Evolutionary conservation across 2,888 invertebrate genomes (phyloP), one percentile per base, ranked within the genome.

Genomic region (Patella caerulea): DNA sequence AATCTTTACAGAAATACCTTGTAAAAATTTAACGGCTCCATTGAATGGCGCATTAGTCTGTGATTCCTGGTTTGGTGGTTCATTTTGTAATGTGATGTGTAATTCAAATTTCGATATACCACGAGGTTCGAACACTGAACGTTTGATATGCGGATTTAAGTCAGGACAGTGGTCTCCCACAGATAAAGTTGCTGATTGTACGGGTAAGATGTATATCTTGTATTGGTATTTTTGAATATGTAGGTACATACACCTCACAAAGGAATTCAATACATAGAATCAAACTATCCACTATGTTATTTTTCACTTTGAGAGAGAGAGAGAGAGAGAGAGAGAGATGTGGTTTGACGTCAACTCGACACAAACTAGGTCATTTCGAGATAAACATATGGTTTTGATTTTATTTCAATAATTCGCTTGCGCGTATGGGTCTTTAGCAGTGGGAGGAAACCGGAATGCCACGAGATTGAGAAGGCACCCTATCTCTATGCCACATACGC

Each of bases 31-130:
- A 14, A 34, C 56, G 34, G 72, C 52, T 15, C 82, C 82, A 17
- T 12, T n/a, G 3, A 80, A 82, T 52, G 82, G 82, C n/a, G n/a
- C n/a, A n/a, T n/a, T n/a, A n/a, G n/a, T n/a, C n/a, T n/a, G n/a
- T n/a, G n/a, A n/a, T n/a, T n/a, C 55, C n/a, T 82, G 82, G 82
- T 75, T 72, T 12, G 75, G 78, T 55, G 82, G 82, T 14, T 55
- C 78, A 24, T 76, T 80, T 74, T 82, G 82, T 69, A 75, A 79
- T 19, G 72, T 81, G 69, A 79, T 79, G 72, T 82, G 82, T 56
- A 76, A 81, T 29, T 54, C 73, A 7, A 79, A 77, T 24, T 82
- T 53, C 59, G 82, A 82, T 56, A 75, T 82, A 14, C 81, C 82
- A 0, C 55, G 72, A n/a, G 56, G 24, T 53, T 71, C 45, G 2